Conservation (phyloP, 1,140 invertebrate genomes). For the Chironomus tepperi region DNA sequence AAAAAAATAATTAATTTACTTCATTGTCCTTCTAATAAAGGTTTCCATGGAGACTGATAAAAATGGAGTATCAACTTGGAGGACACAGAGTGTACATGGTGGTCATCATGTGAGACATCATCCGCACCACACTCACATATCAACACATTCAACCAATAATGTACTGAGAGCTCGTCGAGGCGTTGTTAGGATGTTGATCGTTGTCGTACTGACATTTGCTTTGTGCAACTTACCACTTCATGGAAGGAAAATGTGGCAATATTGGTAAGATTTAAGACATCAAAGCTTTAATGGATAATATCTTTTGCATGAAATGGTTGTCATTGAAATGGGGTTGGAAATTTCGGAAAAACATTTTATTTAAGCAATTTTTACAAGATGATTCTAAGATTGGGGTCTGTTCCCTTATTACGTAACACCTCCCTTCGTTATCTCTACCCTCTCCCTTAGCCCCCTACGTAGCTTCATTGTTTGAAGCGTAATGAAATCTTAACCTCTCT, state of each 20-base stretch:
- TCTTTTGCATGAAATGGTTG: too few species aligned
- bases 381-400: too few species aligned
- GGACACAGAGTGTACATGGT: slow-evolving; percentile 28
- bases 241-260: slow-evolving; percentile 71
- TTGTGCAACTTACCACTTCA: slow-evolving; percentile 78
- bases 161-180: slow-evolving; percentile 57
- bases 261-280: slow-evolving; percentile 41
- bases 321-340: too few species aligned
- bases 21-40: slow-evolving; percentile 35
- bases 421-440: too few species aligned
- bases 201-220: slow-evolving; percentile 73
- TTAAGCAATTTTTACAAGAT: too few species aligned
- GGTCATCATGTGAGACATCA: slow-evolving; percentile 33
- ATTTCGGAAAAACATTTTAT: too few species aligned
- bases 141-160: slow-evolving; percentile 52
- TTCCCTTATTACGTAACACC: too few species aligned
- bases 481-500: too few species aligned
- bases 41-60: slow-evolving; percentile 40
- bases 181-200: slow-evolving; percentile 70
- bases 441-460: too few species aligned
- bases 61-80: slow-evolving; percentile 39
- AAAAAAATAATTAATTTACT: slow-evolving; percentile 31
- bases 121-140: slow-evolving; percentile 40
- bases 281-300: background rate
- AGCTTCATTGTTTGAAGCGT: too few species aligned